Base-by-base conservation (phyloP, 2,797 vertebrate species). In the Mormyrus proboscirostris region DNA sequence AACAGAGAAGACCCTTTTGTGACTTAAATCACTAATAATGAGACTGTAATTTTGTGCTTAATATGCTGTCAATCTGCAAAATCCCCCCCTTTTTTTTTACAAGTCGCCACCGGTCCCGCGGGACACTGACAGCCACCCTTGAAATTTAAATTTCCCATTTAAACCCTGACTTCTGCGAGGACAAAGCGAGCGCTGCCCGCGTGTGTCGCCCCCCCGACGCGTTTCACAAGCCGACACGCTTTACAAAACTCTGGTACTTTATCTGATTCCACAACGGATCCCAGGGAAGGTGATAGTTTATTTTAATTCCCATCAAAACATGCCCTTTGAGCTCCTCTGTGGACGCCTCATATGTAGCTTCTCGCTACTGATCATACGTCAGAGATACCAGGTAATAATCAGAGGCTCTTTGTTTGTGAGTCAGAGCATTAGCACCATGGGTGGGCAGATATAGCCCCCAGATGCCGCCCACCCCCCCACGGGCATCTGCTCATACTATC, bases 141-240 rank as follows among this genome's bases (percentile, higher is more conserved):
- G 85, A 53, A 57, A 87, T 87, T 87, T 87, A 87, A 87, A 57
- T 87, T 55, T 79, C 33, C 38, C 73, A 87, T 87, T 87, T 57
- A 87, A 87, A 87, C 85, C 85, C 22, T 87, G 51, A 87, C 85
- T 57, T 38, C 14, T 87, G 51, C 50, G 51, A 57, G 29, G 85
- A 57, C 51, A 55, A 59, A n/a, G 29, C 7, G 14, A 4, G 44
- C 5, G 2, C 33, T 87, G 33, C 47, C 51, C 14, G 25, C 3
- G 47, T 14, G 41, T 44, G 73, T 79, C 38, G 69, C 12, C n/a
- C 53, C 73, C 76, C 76, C 8, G 6, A 19, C 25, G 29, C 25
- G 8, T 53, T 86, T 86, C 25, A 16, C 47, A 86, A 55, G 50
- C 50, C 25, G 84, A 55, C 84, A 86, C 29, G 50, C 25, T 87